Evolutionary conservation across 1,140 invertebrate genomes (phyloP).

Genomic region (Cryptotermes secundus): DNA sequence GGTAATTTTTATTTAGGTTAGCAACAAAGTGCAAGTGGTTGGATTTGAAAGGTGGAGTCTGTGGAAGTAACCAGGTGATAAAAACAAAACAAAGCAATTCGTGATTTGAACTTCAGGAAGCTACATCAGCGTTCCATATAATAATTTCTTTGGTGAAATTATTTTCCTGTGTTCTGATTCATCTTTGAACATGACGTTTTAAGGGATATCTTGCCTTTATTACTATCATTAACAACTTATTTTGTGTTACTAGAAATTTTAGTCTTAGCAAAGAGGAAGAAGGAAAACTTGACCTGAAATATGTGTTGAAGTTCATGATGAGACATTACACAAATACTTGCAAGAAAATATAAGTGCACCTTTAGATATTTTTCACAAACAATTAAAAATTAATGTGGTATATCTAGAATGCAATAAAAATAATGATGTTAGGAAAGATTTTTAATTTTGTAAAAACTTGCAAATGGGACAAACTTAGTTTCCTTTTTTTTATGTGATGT

Average conservation of each 20-base stretch:
- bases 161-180: background rate
- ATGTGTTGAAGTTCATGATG: background rate
- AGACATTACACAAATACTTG: background rate
- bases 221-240: slow-evolving; percentile 4
- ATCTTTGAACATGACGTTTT: background rate
- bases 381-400: background rate
- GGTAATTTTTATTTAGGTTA: slow-evolving; percentile 7
- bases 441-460: background rate
- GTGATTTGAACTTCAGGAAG: slow-evolving; percentile 15
- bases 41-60: background rate
- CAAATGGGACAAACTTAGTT: background rate
- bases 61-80: background rate
- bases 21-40: background rate
- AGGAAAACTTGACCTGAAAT: background rate
- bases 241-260: background rate
- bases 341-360: background rate
- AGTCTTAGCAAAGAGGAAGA: background rate
- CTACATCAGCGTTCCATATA: background rate
- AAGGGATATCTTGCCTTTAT: background rate
- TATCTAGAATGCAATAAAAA: slow-evolving; percentile 9
- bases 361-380: background rate
- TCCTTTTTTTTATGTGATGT: background rate
- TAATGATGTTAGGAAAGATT: background rate
- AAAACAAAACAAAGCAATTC: background rate
- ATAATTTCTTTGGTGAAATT: background rate